phyloP scores from a whole-genome alignment of 2,797 vertebrate species.

The Oreochromis grahami region DNA sequence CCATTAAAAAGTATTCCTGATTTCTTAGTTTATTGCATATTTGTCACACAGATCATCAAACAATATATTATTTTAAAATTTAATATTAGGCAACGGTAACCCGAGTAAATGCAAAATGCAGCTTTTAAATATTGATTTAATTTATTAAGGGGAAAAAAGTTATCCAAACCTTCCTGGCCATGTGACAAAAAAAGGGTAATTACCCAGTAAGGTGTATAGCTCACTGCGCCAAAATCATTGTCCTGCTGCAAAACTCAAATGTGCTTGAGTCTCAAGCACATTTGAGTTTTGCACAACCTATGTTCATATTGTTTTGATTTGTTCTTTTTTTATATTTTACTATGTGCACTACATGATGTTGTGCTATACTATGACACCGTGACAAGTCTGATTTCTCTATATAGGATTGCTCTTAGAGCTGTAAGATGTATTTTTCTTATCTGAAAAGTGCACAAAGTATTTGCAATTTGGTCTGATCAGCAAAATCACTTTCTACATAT shows the following conservation, averaged over 20 bases:
- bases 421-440: background rate
- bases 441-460: background rate
- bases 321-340: background rate
- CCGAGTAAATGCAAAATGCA: background rate
- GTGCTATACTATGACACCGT: background rate
- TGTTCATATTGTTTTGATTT: background rate
- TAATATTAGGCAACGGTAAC: background rate
- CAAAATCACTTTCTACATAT: background rate
- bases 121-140: background rate
- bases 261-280: background rate
- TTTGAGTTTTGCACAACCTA: background rate
- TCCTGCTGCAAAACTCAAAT: background rate
- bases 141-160: background rate
- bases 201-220: background rate
- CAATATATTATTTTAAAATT: background rate
- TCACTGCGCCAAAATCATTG: background rate
- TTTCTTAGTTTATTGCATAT: background rate
- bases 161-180: background rate
- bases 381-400: background rate
- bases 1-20: background rate
- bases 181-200: background rate
- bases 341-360: background rate
- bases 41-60: background rate
- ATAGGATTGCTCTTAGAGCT: background rate
- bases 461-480: background rate